Base-by-base conservation (phyloP, 2,113 vertebrate genomes). In the Ammodytes marinus region DNA sequence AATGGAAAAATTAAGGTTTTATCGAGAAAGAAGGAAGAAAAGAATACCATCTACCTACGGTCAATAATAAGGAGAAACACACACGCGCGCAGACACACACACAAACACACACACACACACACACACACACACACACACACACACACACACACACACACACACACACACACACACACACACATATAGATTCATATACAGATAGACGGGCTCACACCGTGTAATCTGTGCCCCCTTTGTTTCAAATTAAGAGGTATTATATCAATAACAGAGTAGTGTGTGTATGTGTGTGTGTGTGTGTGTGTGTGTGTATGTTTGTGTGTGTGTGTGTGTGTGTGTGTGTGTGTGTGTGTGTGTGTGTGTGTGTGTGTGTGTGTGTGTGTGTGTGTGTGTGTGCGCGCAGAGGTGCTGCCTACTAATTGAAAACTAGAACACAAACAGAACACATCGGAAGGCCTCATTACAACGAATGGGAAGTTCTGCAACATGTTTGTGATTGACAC, bases 401-500 rank as follows among this genome's bases (percentile, higher is more conserved):
- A 71, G 53, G 84, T 83, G 86, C 55, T 43, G 59, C 61, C 70
- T 81, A 35, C 60, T 85, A 87, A 91, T 87, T 88, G 79, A 89
- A 87, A 87, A 77, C 55, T 61, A 65, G 17, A 70, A 83, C 77
- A 82, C 77, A 74, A 86, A 85, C 57, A 60, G 60, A 85, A 77
- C 0, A 84, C 82, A 82, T 27, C 27, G 85, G 79, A 74, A 84
- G 61, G 57, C 69, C 86, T 89, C 78, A 84, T 85, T 89, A 83
- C 82, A 92, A 86, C 64, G 66, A 76, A 82, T 50, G 60, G 74
- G 59, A 75, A 63, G 72, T 70, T 86, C 43, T 73, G 77, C 73
- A 74, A 81, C 78, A 53, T 37, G 49, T 74, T 71, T 80, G 80
- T 71, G 77, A 87, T 88, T 71, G 91, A 88, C 85, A 83, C 77